Percentiles rank a stretch among this genome's conserved stretches.
Conservation (phyloP, 2,113 vertebrate species). For the Potamarius usumacintae region DNA sequence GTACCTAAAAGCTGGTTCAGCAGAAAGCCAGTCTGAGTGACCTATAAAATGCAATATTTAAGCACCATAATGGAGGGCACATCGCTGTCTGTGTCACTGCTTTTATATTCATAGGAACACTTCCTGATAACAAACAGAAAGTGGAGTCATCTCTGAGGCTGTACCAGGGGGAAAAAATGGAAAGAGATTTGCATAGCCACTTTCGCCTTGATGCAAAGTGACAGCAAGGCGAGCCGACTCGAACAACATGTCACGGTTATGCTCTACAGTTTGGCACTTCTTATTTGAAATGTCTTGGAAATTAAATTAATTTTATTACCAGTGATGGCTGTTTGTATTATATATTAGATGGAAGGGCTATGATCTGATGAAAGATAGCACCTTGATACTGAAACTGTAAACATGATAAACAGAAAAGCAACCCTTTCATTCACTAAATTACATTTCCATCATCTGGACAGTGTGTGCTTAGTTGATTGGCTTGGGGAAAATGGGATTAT, state of each 20-base stretch:
- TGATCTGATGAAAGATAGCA: background rate
- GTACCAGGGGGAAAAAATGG: conserved; percentile 12
- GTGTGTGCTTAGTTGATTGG: background rate
- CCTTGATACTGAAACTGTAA: background rate
- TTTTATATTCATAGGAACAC: conserved; percentile 24
- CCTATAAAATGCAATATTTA: conserved; percentile 45
- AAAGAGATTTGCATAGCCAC: conserved; percentile 54
- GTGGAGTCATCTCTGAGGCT: conserved; percentile 9
- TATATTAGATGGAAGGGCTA: background rate
- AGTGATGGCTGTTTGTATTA: background rate
- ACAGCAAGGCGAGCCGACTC: conserved; percentile 46
- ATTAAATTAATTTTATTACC: conserved; percentile 55
- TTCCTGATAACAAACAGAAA: conserved; percentile 36
- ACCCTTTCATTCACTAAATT: background rate
- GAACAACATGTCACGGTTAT: conserved; percentile 62
- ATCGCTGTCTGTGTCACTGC: background rate
- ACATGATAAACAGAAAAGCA: background rate
- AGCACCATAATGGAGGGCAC: conserved; percentile 8
- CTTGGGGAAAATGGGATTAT: background rate
- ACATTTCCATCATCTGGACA: background rate
- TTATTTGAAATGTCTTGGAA: conserved; percentile 65
- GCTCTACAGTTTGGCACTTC: conserved; percentile 57
- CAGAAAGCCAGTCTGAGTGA: background rate
- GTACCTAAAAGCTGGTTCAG: too few species aligned
- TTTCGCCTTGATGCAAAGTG: conserved; percentile 54